Evolutionary conservation across 1,140 invertebrate species (phyloP).

Genomic region (Probaryconus sp.): DNA sequence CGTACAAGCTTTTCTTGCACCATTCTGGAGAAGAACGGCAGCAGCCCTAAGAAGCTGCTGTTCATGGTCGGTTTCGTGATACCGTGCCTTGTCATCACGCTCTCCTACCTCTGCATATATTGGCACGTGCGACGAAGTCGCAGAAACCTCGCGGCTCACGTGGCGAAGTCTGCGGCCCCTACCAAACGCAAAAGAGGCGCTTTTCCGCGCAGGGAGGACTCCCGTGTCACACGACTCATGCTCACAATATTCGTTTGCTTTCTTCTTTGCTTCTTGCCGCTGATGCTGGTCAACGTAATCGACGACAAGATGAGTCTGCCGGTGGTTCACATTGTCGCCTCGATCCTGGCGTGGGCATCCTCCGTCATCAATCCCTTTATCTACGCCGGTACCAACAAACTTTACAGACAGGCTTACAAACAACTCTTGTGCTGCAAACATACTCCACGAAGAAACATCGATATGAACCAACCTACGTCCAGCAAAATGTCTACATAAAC

Average conservation of each 20-base stretch:
- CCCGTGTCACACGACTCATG: constrained; percentile 89
- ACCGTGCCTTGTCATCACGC: constrained; percentile 88
- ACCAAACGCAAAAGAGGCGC: constrained; percentile 73
- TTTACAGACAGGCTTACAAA: constrained; percentile 87
- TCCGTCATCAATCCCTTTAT: constrained; percentile 92
- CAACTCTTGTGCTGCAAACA: constrained; percentile 80
- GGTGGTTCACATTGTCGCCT: constrained; percentile 87
- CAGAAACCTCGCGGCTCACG: constrained; percentile 82
- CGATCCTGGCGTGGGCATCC: constrained; percentile 90
- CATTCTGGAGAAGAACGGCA: constrained; percentile 86
- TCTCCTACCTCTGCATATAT: constrained; percentile 92
- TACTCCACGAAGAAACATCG: constrained; percentile 56
- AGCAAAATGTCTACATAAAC: constrained; percentile 70
- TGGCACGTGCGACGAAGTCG: constrained; percentile 86
- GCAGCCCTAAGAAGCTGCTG: constrained; percentile 90
- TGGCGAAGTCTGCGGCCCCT: constrained; percentile 75
- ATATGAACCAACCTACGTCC: constrained; percentile 63
- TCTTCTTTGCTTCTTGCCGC: constrained; percentile 88
- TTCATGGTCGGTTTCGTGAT: constrained; percentile 90
- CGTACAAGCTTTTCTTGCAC: constrained; percentile 90
- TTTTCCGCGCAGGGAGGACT: constrained; percentile 82
- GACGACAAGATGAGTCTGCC: constrained; percentile 86
- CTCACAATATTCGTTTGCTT: constrained; percentile 91
- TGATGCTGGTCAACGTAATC: constrained; percentile 91
- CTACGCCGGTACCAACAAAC: constrained; percentile 90